Percentiles rank a stretch among this genome's conserved stretches.
phyloP scores from a whole-genome alignment of 2,113 vertebrate species.

The Rhinichthys klamathensis region DNA sequence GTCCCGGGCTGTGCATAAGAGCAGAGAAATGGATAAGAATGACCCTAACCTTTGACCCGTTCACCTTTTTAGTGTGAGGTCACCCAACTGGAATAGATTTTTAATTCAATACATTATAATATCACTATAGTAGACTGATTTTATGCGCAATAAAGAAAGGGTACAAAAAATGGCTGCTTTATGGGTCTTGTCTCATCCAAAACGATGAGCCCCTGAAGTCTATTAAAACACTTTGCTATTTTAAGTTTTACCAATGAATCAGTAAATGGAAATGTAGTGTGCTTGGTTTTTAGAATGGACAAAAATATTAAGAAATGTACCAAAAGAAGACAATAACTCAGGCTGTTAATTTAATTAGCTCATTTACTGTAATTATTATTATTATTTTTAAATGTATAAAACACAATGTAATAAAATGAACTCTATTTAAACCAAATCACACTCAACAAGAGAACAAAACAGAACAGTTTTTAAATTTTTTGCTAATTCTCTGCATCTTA shows the following conservation, averaged over 20 bases:
- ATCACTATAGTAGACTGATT: slow-evolving; percentile 29
- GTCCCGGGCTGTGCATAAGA: slow-evolving; percentile 1
- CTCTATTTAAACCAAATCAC: not conserved
- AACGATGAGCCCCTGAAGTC: slow-evolving; percentile 30
- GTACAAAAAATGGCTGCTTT: slow-evolving; percentile 24
- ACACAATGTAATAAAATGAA: not conserved
- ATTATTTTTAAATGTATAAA: not conserved
- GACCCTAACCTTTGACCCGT: slow-evolving; percentile 38
- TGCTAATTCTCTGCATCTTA: not conserved
- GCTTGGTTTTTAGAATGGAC: not conserved
- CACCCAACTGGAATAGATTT: slow-evolving; percentile 35
- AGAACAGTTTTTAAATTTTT: not conserved
- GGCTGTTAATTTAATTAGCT: not conserved
- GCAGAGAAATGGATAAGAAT: slow-evolving; percentile 43
- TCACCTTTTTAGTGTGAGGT: slow-evolving; percentile 40
- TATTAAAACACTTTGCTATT: slow-evolving; percentile 32
- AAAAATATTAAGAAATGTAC: not conserved
- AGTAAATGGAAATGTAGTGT: not conserved
- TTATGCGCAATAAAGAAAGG: slow-evolving; percentile 17
- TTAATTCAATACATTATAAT: slow-evolving; percentile 42
- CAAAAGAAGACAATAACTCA: not conserved
- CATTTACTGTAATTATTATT: not conserved
- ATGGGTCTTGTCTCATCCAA: slow-evolving; percentile 20
- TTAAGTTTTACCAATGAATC: slow-evolving; percentile 6
- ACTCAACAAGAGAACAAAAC: not conserved